Base-by-base conservation (phyloP, 2,113 vertebrate genomes). In the Ageneiosus marmoratus region DNA sequence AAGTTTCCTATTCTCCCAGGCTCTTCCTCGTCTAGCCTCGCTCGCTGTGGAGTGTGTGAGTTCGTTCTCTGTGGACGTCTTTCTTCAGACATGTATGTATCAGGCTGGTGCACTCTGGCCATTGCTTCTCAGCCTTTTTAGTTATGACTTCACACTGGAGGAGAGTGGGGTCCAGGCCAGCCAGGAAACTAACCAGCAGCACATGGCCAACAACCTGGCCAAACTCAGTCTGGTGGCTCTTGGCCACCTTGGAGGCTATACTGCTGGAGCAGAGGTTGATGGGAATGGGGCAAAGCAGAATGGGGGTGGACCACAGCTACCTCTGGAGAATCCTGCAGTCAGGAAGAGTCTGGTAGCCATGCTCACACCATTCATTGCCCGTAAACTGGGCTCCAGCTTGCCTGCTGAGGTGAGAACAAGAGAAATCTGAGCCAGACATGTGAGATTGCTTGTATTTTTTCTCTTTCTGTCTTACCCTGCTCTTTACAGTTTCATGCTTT, bases 101-200 rank as follows among this genome's bases (percentile, higher is more conserved):
- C 96, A 98, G 70, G 97, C 97, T 60, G 98, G 98, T 15, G 95
- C 96, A 86, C 95, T 99, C 18, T 99, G 98, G 98, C 96, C 98
- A 89, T 92, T 99, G 34, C 94, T 99, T 83, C 95, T 95, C 83
- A 95, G 95, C 87, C 96, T 98, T 72, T 99, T 99, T 93, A 97
- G 94, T 91, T 99, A 99, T 16, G 98, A 99, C 91, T 99, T 97
- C 69, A 99, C 98, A 0, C 93, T 99, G 82, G 98, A 99, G 89
- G 98, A 99, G 93, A 98, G 98, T 0, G 98, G 98, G 1, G 96
- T 99, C 87, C 96, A 98, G 91, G 94, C 97, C 44, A 97, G 93
- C 65, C 97, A 98, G 89, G 97, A 99, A 63, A 97, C 96, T 1
- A 99, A 99, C 86, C 97, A 99, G 80, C 98, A 99, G 95, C 95